These are phyloP conservation scores for cattle (Bos taurus) DNA, from an alignment of 2,113 vertebrate species.

Conservation along the genomic window ARS-UCD2.0 NC_037352.1:39976501-39977000, in stretches of 20 bases:
- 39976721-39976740: not conserved
- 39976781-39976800: not conserved
- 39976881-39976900: not conserved
- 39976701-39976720: not conserved
- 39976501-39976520: fast-evolving
- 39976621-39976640: not conserved
- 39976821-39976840: too few relatives aligned
- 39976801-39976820: not conserved
- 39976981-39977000: conserved; percentile 50
- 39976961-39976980: conserved; percentile 42
- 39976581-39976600: not conserved
- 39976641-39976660: not conserved
- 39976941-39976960: conserved; percentile 39
- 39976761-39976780: not conserved
- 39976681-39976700: not conserved
- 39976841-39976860: fast-evolving
- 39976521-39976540: not conserved
- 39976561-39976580: not conserved
- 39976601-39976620: not conserved
- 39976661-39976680: not conserved
- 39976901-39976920: conserved; percentile 17
- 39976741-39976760: not conserved
- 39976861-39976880: not conserved
- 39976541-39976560: not conserved
- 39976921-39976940: conserved; percentile 30